Conservation (phyloP, 2,888 invertebrate species). For the Cordilura impudica region DNA sequence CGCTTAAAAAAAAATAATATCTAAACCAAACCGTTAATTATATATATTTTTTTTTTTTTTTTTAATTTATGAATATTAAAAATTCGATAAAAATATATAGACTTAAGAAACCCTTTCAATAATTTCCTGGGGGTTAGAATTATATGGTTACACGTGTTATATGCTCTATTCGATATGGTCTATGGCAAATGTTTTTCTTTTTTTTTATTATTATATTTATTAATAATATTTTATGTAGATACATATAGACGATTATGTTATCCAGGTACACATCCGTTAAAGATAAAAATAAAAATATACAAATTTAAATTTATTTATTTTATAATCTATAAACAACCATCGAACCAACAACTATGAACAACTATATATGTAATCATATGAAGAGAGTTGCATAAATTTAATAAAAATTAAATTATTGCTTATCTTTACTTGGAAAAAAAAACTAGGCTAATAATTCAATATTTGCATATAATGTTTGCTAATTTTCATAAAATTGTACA, state of each 20-base stretch:
- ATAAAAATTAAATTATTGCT: not conserved
- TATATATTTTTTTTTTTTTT: constrained; percentile 8
- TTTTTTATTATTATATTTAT: too few species aligned
- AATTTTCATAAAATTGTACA: constrained; percentile 10
- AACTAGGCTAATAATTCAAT: constrained; percentile 54
- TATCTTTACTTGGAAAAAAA: not conserved
- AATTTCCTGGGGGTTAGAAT: constrained; percentile 19
- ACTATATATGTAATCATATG: too few species aligned
- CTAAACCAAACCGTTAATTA: constrained; percentile 6
- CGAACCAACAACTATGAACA: constrained; percentile 4
- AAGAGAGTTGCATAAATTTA: not conserved
- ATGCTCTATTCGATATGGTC: constrained; percentile 16
- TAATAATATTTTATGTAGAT: not conserved
- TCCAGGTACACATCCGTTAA: constrained; percentile 61
- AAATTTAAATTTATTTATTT: constrained; percentile 50
- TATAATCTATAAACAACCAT: constrained; percentile 42
- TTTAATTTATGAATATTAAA: not conserved
- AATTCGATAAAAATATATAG: not conserved
- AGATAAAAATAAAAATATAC: constrained; percentile 44
- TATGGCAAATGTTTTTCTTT: constrained; percentile 16
- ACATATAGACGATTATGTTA: constrained; percentile 38
- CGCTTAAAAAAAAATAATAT: too few species aligned
- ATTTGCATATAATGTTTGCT: constrained; percentile 54
- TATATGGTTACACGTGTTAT: constrained; percentile 27
- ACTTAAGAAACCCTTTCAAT: constrained; percentile 1